Evolutionary conservation across 2,888 invertebrate genomes (phyloP).

Genomic region (Cenopis cana): DNA sequence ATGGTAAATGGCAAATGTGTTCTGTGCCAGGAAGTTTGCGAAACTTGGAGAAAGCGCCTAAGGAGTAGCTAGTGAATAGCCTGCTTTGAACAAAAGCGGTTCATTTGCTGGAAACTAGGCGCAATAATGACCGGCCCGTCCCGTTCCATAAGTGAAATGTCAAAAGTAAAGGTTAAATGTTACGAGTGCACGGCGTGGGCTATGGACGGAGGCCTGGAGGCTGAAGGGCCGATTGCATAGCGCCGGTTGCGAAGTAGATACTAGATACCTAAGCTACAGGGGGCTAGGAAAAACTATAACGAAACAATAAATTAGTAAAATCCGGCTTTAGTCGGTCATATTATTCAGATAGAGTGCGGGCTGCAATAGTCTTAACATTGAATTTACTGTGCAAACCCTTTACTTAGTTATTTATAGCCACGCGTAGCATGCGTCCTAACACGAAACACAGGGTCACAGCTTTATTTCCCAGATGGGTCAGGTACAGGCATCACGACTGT

Average conservation of each 20-base stretch:
- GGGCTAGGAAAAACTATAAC: slow-evolving; percentile 9
- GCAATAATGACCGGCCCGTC: slow-evolving; percentile 79
- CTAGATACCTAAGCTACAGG: slow-evolving; percentile 1
- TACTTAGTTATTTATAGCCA: slow-evolving; percentile 1
- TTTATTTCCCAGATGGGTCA: slow-evolving; percentile 43
- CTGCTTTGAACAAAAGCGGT: slow-evolving; percentile 75
- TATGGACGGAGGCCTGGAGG: slow-evolving; percentile 25
- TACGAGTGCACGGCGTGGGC: slow-evolving; percentile 63
- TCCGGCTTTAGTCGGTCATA: background rate
- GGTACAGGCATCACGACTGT: slow-evolving; percentile 22
- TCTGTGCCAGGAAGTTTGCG: slow-evolving; percentile 72
- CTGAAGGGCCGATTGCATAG: slow-evolving; percentile 31
- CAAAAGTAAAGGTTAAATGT: slow-evolving; percentile 81
- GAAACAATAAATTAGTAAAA: background rate
- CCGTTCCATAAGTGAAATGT: slow-evolving; percentile 76
- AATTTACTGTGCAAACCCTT: too few relatives aligned
- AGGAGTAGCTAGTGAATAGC: slow-evolving; percentile 69
- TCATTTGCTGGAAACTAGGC: slow-evolving; percentile 76
- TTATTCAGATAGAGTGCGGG: background rate
- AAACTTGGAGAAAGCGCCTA: slow-evolving; percentile 74
- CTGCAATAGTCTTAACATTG: too few relatives aligned
- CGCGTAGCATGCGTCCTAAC: background rate
- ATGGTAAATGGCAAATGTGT: slow-evolving; percentile 74
- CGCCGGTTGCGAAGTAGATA: slow-evolving; percentile 10
- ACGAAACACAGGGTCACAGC: slow-evolving; percentile 34